Base-by-base conservation (phyloP, 2,888 invertebrate species). In the Drosophila infuscata region DNA sequence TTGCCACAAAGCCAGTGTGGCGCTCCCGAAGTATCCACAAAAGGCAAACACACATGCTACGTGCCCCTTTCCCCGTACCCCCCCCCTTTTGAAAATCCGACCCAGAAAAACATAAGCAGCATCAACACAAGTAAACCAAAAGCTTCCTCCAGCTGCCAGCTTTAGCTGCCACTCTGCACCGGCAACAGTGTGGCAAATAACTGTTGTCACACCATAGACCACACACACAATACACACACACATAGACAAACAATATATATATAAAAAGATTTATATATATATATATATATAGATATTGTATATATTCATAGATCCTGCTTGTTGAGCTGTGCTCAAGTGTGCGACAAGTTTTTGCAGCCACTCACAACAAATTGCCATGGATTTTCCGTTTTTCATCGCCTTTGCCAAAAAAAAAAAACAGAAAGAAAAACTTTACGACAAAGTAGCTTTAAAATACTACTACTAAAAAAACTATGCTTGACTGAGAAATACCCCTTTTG, bases 131-230 rank as follows among this genome's bases (percentile, higher is more conserved):
- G 65, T 4, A 43, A 66, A 58, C 56, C 70, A 1, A 63, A 69
- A 73, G 65, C 72, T 49, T 53, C 51, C 52, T 53, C 46, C 54
- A 62, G 67, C 66, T 67, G 53, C 57, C 64, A 68, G 43, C 52
- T 67, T 64, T 49, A 53, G 62, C 52, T 74, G 76, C 63, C 69
- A 76, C 67, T 78, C 59, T 41, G 51, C 53, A 61, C 60, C 70
- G 83, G 81, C 89, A 83, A 86, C 87, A 83, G 81, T 89, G 87
- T 89, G 83, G 84, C 83, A 89, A 84, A 89, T 76, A 89, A 87
- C 82, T 76, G 82, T 75, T 80, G 83, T 82, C 81, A 74, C 81
- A 80, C 67, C 66, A 54, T 35, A 53, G 38, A 70, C 70, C 30
- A 35, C 48, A 52, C 33, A 38, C 36, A 5, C 29, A 25, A 35